Conservation (phyloP, 1,140 invertebrate genomes). For the Drosophila subpulchrella region DNA sequence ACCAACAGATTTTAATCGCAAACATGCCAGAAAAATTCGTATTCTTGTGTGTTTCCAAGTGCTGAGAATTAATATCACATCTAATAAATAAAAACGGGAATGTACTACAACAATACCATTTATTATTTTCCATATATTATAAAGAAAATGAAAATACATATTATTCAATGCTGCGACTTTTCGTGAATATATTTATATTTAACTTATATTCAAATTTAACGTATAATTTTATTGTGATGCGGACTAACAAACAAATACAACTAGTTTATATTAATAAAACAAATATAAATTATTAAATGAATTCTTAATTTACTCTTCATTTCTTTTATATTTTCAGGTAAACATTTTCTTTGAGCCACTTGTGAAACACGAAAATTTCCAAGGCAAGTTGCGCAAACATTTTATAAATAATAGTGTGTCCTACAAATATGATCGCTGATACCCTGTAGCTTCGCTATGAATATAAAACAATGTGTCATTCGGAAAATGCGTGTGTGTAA, state of each 20-base stretch:
- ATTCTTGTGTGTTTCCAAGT: not conserved
- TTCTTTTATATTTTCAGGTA: not conserved
- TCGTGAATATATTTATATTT: too few species aligned
- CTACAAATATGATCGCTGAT: not conserved
- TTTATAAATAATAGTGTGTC: not conserved
- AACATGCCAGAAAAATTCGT: not conserved
- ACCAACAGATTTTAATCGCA: not conserved
- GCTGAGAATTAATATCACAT: too few species aligned
- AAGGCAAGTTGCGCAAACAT: not conserved
- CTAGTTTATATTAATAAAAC: too few species aligned
- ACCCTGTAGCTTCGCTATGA: slow-evolving; percentile 17
- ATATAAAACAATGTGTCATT: slow-evolving; percentile 49
- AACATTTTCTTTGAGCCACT: not conserved
- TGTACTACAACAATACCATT: too few species aligned
- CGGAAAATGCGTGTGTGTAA: slow-evolving; percentile 31
- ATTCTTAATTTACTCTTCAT: not conserved
- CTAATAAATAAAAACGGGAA: too few species aligned
- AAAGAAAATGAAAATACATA: too few species aligned
- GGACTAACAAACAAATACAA: too few species aligned
- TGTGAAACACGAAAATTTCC: not conserved
- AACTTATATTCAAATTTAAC: too few species aligned
- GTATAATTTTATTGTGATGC: too few species aligned
- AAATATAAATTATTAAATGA: too few species aligned
- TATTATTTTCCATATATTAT: too few species aligned
- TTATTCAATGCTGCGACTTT: too few species aligned